Percentiles rank a stretch among this genome's conserved stretches.
phyloP scores from a whole-genome alignment of 2,888 invertebrate species.

The Nomada fucata region DNA sequence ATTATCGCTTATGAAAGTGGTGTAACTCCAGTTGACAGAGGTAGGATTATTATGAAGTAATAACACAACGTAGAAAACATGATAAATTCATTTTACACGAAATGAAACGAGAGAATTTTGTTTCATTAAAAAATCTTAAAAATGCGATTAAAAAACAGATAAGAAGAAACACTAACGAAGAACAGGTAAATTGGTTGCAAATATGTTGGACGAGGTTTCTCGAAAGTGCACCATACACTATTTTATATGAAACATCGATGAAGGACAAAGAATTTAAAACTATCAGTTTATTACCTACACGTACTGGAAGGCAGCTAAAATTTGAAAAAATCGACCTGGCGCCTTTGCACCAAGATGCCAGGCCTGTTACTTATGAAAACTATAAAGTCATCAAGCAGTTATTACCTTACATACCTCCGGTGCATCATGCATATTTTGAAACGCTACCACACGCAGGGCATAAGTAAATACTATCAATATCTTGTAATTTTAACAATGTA shows the following conservation, averaged over 20 bases:
- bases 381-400: slow-evolving; percentile 51
- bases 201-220: slow-evolving; percentile 41
- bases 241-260: slow-evolving; percentile 28
- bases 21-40: too few relatives aligned
- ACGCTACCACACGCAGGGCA: slow-evolving; percentile 21
- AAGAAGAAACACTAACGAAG: slow-evolving; percentile 52
- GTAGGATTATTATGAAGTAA: too few relatives aligned
- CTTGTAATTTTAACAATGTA: slow-evolving; percentile 36
- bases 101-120: too few relatives aligned
- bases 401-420: slow-evolving; percentile 34
- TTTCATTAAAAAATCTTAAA: too few relatives aligned
- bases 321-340: slow-evolving; percentile 47
- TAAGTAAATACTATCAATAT: slow-evolving; percentile 40
- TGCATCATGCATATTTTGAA: slow-evolving; percentile 24
- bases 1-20: too few relatives aligned
- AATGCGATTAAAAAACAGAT: slow-evolving; percentile 46
- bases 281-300: slow-evolving; percentile 39
- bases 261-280: slow-evolving; percentile 21
- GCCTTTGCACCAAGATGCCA: slow-evolving; percentile 47
- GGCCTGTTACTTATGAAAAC: slow-evolving; percentile 44
- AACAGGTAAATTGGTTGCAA: slow-evolving; percentile 49
- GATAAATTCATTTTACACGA: too few relatives aligned
- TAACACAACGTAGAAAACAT: too few relatives aligned
- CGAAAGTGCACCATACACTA: slow-evolving; percentile 15
- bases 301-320: slow-evolving; percentile 49